Base-by-base conservation (phyloP, 2,797 vertebrate genomes). In the Apogon talboti region DNA sequence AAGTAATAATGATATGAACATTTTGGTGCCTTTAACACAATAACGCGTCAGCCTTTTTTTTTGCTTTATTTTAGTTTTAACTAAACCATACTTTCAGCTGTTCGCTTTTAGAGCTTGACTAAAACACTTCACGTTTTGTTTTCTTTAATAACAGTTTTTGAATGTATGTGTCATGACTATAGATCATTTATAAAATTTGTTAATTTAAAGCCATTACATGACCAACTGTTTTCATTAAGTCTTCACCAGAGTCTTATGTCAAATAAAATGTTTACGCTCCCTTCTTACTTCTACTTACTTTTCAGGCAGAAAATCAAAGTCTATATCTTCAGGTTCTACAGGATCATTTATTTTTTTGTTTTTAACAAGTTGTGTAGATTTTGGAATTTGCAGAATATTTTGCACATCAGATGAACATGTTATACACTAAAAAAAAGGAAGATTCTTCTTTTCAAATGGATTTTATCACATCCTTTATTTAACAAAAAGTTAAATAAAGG, bases 261-360 rank as follows among this genome's bases (percentile, higher is more conserved):
- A 72, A 92, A 89, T 92, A 89, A 91, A 92, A 78, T 67, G 16
- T 58, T 52, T 64, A 24, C 8, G 2, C 30, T 33, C 30, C 6
- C 30, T 10, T 55, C 9, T 52, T 3, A 1, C 28, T 55, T 3
- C 40, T 14, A 15, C 24, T 67, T 52, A 6, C 3, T 42, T 42
- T 5, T 42, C 1, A 42, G n/a, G 41, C 41, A 13, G 14, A 42
- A 33, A 33, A 33, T 33, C 47, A 56, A 10, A 6, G 13, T 65
- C 24, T 13, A 47, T 49, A 11, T 33, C 7, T 33, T 33, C 30
- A 33, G 30, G 6, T 33, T 33, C 30, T 33, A 33, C 30, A 7
- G 30, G 30, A 7, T 24, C 5, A 24, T 24, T 24, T 24, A 2
- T 2, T 33, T 7, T 33, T 9, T 33, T 33, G 7, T 33, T 6